Evolutionary conservation across 1,140 invertebrate species (phyloP).

Genomic region (Lethocerus indicus): DNA sequence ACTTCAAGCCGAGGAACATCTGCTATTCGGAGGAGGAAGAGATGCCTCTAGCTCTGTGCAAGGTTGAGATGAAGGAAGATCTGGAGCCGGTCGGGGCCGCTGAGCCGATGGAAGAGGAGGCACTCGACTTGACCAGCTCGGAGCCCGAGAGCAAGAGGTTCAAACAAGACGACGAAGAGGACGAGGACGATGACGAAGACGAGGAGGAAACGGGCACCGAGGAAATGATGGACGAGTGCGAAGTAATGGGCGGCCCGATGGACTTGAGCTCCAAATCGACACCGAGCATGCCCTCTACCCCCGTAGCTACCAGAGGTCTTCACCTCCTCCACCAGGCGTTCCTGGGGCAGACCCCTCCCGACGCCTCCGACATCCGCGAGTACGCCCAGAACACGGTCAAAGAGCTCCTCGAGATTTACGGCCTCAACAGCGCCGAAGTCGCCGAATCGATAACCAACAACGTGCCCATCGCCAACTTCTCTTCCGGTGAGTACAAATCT

Average conservation of each 20-base stretch:
- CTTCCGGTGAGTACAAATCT: conserved; percentile 26
- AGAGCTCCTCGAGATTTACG: conserved; percentile 38
- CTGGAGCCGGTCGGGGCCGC: too few species aligned
- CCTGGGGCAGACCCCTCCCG: conserved; percentile 17
- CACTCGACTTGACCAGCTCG: conserved; percentile 6
- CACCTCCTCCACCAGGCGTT: conserved; percentile 16
- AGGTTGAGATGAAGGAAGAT: too few species aligned
- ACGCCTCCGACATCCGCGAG: conserved; percentile 29
- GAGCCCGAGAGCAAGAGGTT: not conserved
- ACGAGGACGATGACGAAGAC: conserved; percentile 1
- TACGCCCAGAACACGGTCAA: conserved; percentile 40
- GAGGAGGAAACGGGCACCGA: conserved; percentile 3
- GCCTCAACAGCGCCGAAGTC: conserved; percentile 26
- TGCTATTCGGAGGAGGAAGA: conserved; percentile 20
- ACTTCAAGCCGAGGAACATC: conserved; percentile 31
- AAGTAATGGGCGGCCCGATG: conserved; percentile 16
- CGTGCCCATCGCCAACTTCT: conserved; percentile 27
- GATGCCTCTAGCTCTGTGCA: conserved; percentile 3
- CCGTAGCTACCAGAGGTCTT: conserved; percentile 12
- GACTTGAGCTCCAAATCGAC: conserved; percentile 12
- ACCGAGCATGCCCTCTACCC: conserved; percentile 1
- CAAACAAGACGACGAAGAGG: not conserved
- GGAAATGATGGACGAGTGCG: conserved; percentile 8
- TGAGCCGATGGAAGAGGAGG: conserved; percentile 9
- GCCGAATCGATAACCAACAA: conserved; percentile 26